Evolutionary conservation across 2,888 invertebrate genomes (phyloP).

Genomic region (Tromatobia lineatoria): DNA sequence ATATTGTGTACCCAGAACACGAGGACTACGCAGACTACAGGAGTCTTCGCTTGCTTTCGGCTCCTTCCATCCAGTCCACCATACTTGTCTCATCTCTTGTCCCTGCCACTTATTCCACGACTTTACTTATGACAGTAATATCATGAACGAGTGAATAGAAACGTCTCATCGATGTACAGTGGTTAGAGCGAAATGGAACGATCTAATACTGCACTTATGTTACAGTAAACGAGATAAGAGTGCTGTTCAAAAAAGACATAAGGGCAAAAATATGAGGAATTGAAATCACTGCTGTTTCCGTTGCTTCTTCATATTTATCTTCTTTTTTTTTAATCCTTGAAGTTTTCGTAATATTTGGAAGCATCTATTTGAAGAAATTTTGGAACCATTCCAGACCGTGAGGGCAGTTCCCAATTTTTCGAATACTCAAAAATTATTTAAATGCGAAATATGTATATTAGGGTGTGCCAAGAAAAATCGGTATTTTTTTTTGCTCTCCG

Average conservation of each 20-base stretch:
- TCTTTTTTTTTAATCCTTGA: not conserved
- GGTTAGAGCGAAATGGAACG: not conserved
- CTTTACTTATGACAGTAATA: slow-evolving; percentile 39
- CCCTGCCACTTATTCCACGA: slow-evolving; percentile 35
- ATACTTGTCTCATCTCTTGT: slow-evolving; percentile 7
- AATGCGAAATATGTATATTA: too few relatives aligned
- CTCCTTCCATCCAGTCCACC: slow-evolving; percentile 7
- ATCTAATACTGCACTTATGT: slow-evolving; percentile 20
- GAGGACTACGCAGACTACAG: slow-evolving; percentile 35
- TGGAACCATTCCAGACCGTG: too few relatives aligned
- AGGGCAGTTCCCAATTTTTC: too few relatives aligned
- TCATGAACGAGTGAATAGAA: slow-evolving; percentile 40
- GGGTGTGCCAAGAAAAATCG: too few relatives aligned
- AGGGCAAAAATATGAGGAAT: not conserved
- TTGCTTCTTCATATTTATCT: slow-evolving; percentile 13
- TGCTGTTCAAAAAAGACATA: slow-evolving; percentile 9
- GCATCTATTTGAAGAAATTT: too few relatives aligned
- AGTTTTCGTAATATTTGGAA: not conserved
- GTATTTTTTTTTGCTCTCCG: too few relatives aligned
- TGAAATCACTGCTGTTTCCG: not conserved
- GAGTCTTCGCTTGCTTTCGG: slow-evolving; percentile 8
- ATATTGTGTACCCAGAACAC: slow-evolving; percentile 43
- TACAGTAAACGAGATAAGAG: slow-evolving; percentile 35
- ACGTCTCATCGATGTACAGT: slow-evolving; percentile 29
- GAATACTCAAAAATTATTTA: too few relatives aligned